Evolutionary conservation across 1,140 invertebrate species (phyloP).

Genomic region (Aphelenchoides avenae): DNA sequence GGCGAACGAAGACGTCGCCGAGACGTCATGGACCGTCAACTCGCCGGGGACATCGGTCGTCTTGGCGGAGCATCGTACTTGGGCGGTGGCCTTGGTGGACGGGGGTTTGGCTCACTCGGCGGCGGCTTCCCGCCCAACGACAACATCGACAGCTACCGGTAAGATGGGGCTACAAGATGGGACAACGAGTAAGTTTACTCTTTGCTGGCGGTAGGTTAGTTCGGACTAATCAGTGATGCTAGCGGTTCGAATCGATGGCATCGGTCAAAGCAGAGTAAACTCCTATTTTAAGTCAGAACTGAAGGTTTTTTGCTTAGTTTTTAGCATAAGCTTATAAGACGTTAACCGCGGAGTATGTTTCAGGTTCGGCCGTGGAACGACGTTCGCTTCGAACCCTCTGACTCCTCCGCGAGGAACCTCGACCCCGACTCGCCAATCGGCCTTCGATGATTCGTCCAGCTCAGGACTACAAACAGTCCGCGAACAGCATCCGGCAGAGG

Average conservation of each 20-base stretch:
- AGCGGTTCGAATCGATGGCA: no score
- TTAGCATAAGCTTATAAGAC: conserved; percentile 17
- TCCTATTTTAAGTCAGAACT: not conserved
- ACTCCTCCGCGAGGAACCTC: conserved; percentile 58
- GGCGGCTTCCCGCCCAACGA: conserved; percentile 22
- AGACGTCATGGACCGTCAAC: conserved; percentile 45
- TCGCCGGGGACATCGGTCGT: conserved; percentile 47
- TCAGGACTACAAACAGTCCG: conserved; percentile 3
- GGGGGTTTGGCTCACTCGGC: conserved; percentile 44
- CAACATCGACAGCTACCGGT: conserved; percentile 56
- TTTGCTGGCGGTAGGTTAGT: no score
- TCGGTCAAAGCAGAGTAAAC: no score
- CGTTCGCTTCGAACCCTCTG: conserved; percentile 57
- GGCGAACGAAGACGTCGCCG: conserved; percentile 48
- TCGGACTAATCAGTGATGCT: no score
- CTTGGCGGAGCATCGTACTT: conserved; percentile 29
- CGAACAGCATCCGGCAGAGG: conserved; percentile 20
- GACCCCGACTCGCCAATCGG: conserved; percentile 45
- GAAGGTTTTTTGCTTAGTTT: conserved; percentile 19
- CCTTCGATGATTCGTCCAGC: conserved; percentile 15
- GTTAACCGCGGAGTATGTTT: no score
- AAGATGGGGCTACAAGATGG: no score
- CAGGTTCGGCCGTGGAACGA: conserved; percentile 44
- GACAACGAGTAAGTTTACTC: no score
- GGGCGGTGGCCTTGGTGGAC: conserved; percentile 19